These are phyloP conservation scores for Trileptium ribeirensis DNA, from an alignment of 2,888 invertebrate genomes.

Conservation along the genomic window DNA sequence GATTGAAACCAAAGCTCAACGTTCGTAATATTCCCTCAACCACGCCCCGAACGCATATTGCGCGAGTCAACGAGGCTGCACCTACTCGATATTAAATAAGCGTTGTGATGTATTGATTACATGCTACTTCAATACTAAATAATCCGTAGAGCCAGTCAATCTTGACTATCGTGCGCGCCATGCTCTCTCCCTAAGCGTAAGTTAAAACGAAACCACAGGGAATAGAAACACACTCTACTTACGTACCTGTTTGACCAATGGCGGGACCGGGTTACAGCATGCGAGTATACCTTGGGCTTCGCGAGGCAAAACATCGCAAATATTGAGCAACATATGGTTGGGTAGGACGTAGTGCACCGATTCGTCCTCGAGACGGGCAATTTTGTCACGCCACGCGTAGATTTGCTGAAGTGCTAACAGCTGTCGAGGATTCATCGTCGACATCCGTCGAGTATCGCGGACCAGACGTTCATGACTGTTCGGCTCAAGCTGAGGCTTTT, in stretches of 20 bases:
- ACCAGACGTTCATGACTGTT: conserved; percentile 70
- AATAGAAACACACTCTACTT: no score
- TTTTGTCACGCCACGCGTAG: conserved; percentile 76
- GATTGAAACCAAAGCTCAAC: no score
- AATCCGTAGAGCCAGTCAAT: no score
- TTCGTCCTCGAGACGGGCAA: conserved; percentile 80
- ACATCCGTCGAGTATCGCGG: conserved; percentile 62
- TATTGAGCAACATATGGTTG: conserved; percentile 86
- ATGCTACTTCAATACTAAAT: no score
- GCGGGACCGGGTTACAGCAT: conserved; percentile 86
- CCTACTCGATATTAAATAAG: no score
- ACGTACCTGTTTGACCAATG: conserved; percentile 58
- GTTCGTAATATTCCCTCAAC: no score
- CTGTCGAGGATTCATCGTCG: conserved; percentile 75
- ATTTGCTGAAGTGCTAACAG: conserved; percentile 70
- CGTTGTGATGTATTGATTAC: no score
- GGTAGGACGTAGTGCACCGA: conserved; percentile 84
- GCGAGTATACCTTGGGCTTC: conserved; percentile 67
- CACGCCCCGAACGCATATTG: no score
- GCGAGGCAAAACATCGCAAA: conserved; percentile 70
- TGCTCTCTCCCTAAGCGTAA: no score
- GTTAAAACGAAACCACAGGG: no score
- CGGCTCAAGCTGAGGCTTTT: conserved; percentile 66
- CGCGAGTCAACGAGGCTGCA: no score
- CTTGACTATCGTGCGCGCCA: no score